phyloP scores from a whole-genome alignment of 2,113 vertebrate species.

The Oncorhynchus nerka region DNA sequence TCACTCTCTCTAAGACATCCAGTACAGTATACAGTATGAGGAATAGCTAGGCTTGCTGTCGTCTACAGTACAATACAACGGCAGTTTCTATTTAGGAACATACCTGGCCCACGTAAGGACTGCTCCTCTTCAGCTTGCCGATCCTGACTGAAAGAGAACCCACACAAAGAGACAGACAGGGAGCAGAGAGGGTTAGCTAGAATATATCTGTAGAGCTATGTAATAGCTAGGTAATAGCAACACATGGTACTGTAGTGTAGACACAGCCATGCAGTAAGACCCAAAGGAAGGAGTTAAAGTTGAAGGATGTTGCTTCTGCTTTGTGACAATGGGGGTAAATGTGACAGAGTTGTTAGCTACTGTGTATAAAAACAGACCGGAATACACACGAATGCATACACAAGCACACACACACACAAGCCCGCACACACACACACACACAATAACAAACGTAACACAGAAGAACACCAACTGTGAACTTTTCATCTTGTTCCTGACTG shows the following conservation, averaged over 20 bases:
- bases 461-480: slow-evolving; percentile 68
- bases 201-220: too few species aligned
- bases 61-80: not conserved
- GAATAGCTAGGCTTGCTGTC: not conserved
- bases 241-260: not conserved
- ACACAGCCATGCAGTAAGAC: not conserved
- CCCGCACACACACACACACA: slow-evolving; percentile 1
- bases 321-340: too few species aligned
- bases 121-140: slow-evolving; percentile 66
- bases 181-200: not conserved
- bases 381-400: slow-evolving; percentile 14
- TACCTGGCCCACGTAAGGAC: slow-evolving; percentile 64
- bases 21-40: not conserved
- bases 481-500: slow-evolving; percentile 1
- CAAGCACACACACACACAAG: slow-evolving; percentile 16
- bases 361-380: not conserved
- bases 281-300: too few species aligned
- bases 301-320: too few species aligned
- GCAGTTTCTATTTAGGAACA: not conserved
- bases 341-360: too few species aligned
- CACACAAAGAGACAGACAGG: not conserved
- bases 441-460: slow-evolving; percentile 66
- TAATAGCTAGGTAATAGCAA: too few species aligned
- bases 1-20: slow-evolving; percentile 2
- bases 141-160: slow-evolving; percentile 61